phyloP scores from a whole-genome alignment of 1,140 invertebrate genomes.

The Brachionus koreanus region DNA sequence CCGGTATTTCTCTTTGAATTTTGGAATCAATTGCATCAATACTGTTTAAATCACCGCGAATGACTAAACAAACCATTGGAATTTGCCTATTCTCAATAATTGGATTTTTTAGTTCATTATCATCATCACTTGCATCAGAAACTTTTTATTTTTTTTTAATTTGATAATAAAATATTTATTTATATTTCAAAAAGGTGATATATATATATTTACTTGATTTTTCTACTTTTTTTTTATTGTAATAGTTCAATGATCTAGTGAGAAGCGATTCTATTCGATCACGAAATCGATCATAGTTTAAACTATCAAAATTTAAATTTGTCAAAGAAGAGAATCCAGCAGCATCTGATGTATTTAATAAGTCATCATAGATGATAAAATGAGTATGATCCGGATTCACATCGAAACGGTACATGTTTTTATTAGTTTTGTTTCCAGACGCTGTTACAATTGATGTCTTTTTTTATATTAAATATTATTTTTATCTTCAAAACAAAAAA shows the following conservation, averaged over 20 bases:
- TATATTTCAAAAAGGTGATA: too few species aligned
- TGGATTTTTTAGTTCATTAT: neutral
- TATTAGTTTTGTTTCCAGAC: conserved; percentile 15
- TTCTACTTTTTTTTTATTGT: neutral
- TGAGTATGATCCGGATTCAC: conserved; percentile 42
- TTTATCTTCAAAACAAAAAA: neutral
- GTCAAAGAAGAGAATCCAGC: neutral
- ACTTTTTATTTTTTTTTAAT: too few species aligned
- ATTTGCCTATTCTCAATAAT: conserved; percentile 46
- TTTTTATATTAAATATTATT: neutral
- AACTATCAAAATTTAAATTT: neutral
- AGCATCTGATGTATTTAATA: neutral
- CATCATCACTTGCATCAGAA: conserved; percentile 17
- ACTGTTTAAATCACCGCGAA: conserved; percentile 56
- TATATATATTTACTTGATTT: neutral
- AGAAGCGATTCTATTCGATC: conserved; percentile 27
- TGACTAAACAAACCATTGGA: conserved; percentile 58
- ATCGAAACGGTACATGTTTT: conserved; percentile 28
- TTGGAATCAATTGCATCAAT: conserved; percentile 55
- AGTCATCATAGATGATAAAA: conserved; percentile 40
- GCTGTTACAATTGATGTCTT: conserved; percentile 16
- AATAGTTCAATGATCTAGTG: conserved; percentile 22
- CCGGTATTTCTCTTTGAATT: conserved; percentile 57
- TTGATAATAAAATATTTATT: too few species aligned
- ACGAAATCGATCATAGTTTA: conserved; percentile 29